A percentile compares a stretch with the other conserved stretches of the same genome.
Evolutionary conservation across 2,888 invertebrate species (phyloP).

Genomic region (Frankliniella fusca): DNA sequence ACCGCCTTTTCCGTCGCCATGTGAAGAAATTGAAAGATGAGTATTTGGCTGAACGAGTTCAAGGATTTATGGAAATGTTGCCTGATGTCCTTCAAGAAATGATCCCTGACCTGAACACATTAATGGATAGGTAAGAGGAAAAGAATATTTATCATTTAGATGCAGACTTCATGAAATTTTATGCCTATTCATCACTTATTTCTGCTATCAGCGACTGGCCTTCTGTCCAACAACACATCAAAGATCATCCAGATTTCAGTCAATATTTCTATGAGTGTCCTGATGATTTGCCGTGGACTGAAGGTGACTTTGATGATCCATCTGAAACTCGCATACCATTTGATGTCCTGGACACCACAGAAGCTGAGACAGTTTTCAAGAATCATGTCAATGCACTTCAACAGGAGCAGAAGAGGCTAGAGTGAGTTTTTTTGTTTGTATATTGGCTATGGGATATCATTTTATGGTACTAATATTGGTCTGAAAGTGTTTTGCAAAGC

Average conservation of each 20-base stretch:
- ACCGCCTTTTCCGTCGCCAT: conserved; percentile 69
- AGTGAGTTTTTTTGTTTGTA: conserved; percentile 60
- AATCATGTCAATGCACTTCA: conserved; percentile 87
- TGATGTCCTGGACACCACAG: conserved; percentile 83
- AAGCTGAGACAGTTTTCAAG: conserved; percentile 88
- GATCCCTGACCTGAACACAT: conserved; percentile 68
- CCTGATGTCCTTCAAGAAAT: conserved; percentile 72
- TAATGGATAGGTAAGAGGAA: conserved; percentile 55
- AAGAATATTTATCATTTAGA: no score
- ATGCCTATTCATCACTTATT: conserved; percentile 31
- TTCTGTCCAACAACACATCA: conserved; percentile 77
- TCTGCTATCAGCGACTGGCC: conserved; percentile 74
- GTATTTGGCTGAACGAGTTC: conserved; percentile 68
- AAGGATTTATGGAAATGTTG: conserved; percentile 71
- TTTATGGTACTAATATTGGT: no score
- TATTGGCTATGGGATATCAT: not conserved
- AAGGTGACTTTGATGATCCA: conserved; percentile 58
- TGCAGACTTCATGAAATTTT: not conserved
- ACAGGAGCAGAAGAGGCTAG: conserved; percentile 84
- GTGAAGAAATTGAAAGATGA: conserved; percentile 78
- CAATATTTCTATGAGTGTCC: conserved; percentile 86
- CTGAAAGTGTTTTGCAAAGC: no score
- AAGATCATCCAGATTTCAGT: conserved; percentile 87
- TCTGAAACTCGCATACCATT: conserved; percentile 80
- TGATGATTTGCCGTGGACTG: conserved; percentile 72